Base-by-base conservation (phyloP, 2,888 invertebrate species). In the Punctoribates punctum region DNA sequence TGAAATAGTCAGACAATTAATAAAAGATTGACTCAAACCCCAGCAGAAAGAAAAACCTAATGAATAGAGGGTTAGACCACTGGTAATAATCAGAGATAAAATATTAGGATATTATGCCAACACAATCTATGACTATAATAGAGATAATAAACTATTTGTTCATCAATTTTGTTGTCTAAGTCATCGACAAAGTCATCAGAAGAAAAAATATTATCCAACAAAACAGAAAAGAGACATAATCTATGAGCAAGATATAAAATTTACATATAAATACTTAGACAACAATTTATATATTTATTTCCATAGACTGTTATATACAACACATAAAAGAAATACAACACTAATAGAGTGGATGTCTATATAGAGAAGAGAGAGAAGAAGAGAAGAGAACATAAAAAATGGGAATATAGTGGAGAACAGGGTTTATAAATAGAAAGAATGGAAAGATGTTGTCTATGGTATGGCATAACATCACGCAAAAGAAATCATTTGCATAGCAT, bases 221-320 rank as follows among this genome's bases (percentile, higher is more conserved):
- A 3, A 23, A 25, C 62, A 62, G 20, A 25, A 27, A 62, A 62
- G 34, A 34, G 34, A 34, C 8, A 34, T 34, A 34, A 34, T 34
- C 4, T 34, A 34, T 34, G 34, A 34, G 34, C 3, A 34, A 34
- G 34, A 34, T 34, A 34, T 34, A 34, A 34, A 34, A 62, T 62
- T 62, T 62, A 29, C 62, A 62, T 62, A 62, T 62, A 62, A 62
- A 62, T 62, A 62, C 62, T 29, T 54, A 62, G 62, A 27, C 62
- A 62, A 25, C 25, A 25, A 62, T 62, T 62, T 27, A 62, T 25
- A 57, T 25, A 57, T 20, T 57, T 13, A 48, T 48, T 48, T 17
- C n/a, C n/a, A 57, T n/a, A 25, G 57, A 15, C 3, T 20, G 20
- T 57, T 17, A 57, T 57, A 23, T 57, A 57, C 23, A 25, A 57